Evolutionary conservation across 2,113 vertebrate genomes (phyloP).

Genomic region (Sander lucioperca): DNA sequence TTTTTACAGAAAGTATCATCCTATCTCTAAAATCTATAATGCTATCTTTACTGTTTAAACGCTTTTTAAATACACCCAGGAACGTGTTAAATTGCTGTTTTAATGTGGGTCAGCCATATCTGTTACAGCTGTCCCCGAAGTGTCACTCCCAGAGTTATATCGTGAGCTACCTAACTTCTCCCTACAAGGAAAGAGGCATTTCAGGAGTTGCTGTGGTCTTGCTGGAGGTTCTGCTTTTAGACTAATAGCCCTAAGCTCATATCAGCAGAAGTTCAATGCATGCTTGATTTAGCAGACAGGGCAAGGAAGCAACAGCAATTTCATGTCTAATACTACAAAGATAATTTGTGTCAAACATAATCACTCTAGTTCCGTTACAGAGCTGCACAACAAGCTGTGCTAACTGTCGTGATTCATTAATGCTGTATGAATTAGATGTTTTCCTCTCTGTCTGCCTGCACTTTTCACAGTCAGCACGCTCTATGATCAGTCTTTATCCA

Average conservation of each 20-base stretch:
- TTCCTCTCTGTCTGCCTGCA: background rate
- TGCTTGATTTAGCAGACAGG: constrained; percentile 59
- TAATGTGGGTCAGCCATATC: constrained; percentile 68
- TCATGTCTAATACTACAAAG: background rate
- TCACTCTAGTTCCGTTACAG: background rate
- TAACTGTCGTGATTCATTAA: background rate
- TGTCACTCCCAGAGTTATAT: constrained; percentile 78
- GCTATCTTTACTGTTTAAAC: background rate
- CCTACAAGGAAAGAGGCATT: constrained; percentile 81
- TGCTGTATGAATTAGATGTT: background rate
- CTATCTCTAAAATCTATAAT: background rate
- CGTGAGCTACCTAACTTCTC: constrained; percentile 75
- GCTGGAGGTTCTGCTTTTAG: constrained; percentile 74
- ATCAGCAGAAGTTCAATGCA: constrained; percentile 50
- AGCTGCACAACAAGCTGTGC: background rate
- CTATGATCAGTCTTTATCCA: background rate
- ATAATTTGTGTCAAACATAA: background rate
- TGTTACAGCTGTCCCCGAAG: constrained; percentile 79
- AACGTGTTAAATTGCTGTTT: constrained; percentile 58
- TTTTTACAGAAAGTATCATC: background rate
- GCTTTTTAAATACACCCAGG: constrained; percentile 36
- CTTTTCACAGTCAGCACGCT: background rate
- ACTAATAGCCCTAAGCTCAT: constrained; percentile 63
- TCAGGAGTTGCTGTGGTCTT: constrained; percentile 59
- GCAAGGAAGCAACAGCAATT: constrained; percentile 3